Evolutionary conservation across 2,888 invertebrate genomes (phyloP).

Genomic region (Apamea monoglypha): DNA sequence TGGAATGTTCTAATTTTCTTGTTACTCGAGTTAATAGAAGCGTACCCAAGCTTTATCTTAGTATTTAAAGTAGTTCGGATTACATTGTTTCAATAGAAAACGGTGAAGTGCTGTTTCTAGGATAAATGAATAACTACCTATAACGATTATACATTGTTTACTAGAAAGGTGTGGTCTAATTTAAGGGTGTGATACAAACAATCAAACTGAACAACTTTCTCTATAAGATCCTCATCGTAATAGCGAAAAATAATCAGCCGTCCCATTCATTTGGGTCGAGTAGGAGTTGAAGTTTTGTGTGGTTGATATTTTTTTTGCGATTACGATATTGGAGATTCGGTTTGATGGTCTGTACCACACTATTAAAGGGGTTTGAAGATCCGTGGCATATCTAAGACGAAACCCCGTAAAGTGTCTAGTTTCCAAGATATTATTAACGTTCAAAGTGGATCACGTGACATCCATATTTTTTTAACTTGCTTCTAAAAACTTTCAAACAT

Average conservation of each 20-base stretch:
- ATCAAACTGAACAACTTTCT: background rate
- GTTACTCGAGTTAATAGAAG: conserved; percentile 15
- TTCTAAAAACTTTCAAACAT: no score
- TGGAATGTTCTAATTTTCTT: conserved; percentile 34
- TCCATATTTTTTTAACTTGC: no score
- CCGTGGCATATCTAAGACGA: no score
- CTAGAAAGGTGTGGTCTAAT: background rate
- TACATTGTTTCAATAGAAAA: conserved; percentile 14
- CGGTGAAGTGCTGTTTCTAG: conserved; percentile 1
- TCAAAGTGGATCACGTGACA: no score
- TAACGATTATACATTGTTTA: background rate
- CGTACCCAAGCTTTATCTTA: conserved; percentile 9
- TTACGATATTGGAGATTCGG: background rate
- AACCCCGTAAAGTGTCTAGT: no score
- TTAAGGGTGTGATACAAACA: background rate
- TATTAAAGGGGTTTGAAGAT: no score
- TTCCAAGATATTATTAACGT: no score
- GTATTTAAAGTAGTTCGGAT: conserved; percentile 22
- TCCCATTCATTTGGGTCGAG: background rate
- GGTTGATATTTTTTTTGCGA: background rate
- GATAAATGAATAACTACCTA: background rate
- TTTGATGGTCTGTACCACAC: no score
- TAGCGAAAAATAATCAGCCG: background rate
- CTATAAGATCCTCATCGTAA: background rate
- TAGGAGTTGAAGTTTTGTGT: background rate